These are phyloP conservation scores for Lymantria monacha DNA, from an alignment of 2,888 invertebrate species.

Conservation along the genomic window DNA sequence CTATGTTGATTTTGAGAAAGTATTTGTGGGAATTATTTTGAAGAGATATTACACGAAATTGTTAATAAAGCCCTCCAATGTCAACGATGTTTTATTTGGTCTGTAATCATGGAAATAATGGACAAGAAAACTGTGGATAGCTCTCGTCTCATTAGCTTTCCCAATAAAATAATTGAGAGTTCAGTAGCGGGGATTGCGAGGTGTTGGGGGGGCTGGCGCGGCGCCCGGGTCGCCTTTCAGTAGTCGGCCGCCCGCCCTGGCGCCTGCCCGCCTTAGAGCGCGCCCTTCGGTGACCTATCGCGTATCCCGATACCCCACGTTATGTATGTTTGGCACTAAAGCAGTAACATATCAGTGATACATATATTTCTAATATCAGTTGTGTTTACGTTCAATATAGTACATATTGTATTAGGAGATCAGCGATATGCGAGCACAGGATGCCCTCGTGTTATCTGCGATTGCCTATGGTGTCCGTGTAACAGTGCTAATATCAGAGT, in stretches of 20 bases:
- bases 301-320: constrained; percentile 32
- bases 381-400: constrained; percentile 34
- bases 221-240: constrained; percentile 61
- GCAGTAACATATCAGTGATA: constrained; percentile 45
- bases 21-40: not conserved
- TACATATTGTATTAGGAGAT: constrained; percentile 6
- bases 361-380: constrained; percentile 42
- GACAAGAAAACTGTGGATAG: constrained; percentile 55
- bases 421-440: too few relatives aligned
- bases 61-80: not conserved
- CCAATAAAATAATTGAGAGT: constrained; percentile 81
- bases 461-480: constrained; percentile 43
- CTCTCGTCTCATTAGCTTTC: constrained; percentile 78
- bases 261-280: constrained; percentile 56
- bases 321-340: constrained; percentile 45
- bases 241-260: constrained; percentile 70
- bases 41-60: not conserved
- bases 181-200: constrained; percentile 53
- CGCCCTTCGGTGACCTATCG: constrained; percentile 17
- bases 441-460: constrained; percentile 10
- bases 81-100: constrained; percentile 32
- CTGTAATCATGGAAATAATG: constrained; percentile 50
- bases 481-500: constrained; percentile 12
- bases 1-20: not conserved
- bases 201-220: constrained; percentile 37